Evolutionary conservation across 2,113 vertebrate species (phyloP).

Genomic region (Perca fluviatilis): DNA sequence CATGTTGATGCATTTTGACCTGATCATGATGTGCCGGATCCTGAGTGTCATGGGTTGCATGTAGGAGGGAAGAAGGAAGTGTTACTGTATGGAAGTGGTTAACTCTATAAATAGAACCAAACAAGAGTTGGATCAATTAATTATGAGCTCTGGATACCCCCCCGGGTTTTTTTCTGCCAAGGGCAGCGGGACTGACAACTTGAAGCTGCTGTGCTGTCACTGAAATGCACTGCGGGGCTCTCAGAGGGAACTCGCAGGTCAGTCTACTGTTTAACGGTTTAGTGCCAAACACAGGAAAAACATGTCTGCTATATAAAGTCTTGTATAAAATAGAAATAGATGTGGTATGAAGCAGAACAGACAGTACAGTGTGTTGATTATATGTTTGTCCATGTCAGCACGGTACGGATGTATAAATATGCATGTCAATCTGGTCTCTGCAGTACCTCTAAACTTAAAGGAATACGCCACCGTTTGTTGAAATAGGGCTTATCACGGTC

Average conservation of each 20-base stretch:
- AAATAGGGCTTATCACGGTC: too few relatives aligned
- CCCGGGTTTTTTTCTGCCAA: conserved; percentile 13
- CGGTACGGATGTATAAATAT: not conserved
- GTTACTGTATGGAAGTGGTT: conserved; percentile 6
- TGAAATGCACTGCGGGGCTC: conserved; percentile 29
- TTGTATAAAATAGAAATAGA: not conserved
- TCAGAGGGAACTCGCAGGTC: conserved; percentile 11
- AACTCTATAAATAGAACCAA: conserved; percentile 72
- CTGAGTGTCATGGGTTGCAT: conserved; percentile 8
- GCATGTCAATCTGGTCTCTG: not conserved
- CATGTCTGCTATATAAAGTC: not conserved
- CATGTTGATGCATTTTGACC: conserved; percentile 20
- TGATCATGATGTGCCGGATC: conserved; percentile 15
- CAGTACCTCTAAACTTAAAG: not conserved
- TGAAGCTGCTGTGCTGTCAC: conserved; percentile 19
- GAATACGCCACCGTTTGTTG: too few relatives aligned
- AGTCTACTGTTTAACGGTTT: not conserved
- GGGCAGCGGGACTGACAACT: conserved; percentile 12
- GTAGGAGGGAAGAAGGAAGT: conserved; percentile 5
- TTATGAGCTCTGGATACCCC: conserved; percentile 68
- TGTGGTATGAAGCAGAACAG: conserved; percentile 6
- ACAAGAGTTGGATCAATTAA: conserved; percentile 64
- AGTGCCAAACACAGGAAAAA: conserved; percentile 10
- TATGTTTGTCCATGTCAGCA: not conserved
- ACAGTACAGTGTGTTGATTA: not conserved